Evolutionary conservation across 2,888 invertebrate genomes (phyloP).

Genomic region (Pediacus dermestoides): DNA sequence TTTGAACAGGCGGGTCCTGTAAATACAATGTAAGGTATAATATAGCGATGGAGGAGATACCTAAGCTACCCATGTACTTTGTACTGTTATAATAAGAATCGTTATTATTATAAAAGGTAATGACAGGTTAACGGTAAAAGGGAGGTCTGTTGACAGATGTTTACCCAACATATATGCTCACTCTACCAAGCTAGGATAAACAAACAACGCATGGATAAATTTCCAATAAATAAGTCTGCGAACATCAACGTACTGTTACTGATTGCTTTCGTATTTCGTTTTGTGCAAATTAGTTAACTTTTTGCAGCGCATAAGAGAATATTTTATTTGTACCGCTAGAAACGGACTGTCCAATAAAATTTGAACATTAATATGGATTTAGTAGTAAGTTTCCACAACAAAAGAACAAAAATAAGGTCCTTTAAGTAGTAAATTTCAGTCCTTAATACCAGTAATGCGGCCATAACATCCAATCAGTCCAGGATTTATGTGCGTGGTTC

Average conservation of each 20-base stretch:
- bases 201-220: no score
- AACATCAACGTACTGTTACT: no score
- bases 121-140: constrained; percentile 46
- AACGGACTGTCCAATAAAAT: no score
- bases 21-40: constrained; percentile 35
- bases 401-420: constrained; percentile 8
- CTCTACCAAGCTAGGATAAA: no score
- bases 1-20: constrained; percentile 32
- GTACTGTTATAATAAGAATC: constrained; percentile 43
- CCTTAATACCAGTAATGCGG: constrained; percentile 49
- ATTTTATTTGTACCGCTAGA: no score
- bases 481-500: constrained; percentile 48
- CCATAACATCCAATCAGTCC: constrained; percentile 53
- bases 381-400: no score
- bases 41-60: constrained; percentile 35
- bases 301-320: no score
- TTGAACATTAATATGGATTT: no score
- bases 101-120: constrained; percentile 45
- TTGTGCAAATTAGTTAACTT: no score
- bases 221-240: no score
- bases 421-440: constrained; percentile 42
- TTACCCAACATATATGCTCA: constrained; percentile 47
- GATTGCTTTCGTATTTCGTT: no score
- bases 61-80: constrained; percentile 22
- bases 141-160: constrained; percentile 52